phyloP scores from a whole-genome alignment of 2,888 invertebrate genomes.

The Chironomus riparius region DNA sequence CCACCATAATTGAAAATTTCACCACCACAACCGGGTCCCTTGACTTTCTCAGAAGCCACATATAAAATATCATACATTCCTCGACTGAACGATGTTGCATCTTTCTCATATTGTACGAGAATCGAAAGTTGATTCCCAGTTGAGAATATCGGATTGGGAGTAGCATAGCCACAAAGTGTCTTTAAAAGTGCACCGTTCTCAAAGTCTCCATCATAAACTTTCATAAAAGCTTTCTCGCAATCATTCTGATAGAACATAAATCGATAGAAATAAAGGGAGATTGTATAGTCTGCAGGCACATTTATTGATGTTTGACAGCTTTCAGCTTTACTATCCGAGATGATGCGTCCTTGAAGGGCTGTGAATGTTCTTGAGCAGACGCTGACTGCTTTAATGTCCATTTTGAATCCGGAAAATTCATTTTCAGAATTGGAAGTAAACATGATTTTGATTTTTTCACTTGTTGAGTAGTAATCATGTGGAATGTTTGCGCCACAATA shows the following conservation, averaged over 20 bases:
- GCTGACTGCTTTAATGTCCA: conserved; percentile 47
- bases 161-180: conserved; percentile 46
- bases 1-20: conserved; percentile 53
- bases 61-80: conserved; percentile 50
- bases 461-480: conserved; percentile 46
- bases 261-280: conserved; percentile 59
- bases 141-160: conserved; percentile 60
- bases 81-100: conserved; percentile 29
- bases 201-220: conserved; percentile 44
- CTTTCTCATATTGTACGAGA: conserved; percentile 35
- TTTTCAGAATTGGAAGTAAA: conserved; percentile 44
- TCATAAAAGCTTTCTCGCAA: conserved; percentile 36
- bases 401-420: conserved; percentile 54
- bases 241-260: conserved; percentile 41
- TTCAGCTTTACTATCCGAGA: conserved; percentile 35
- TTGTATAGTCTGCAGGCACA: conserved; percentile 55
- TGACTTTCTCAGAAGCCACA: conserved; percentile 45
- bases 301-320: conserved; percentile 59
- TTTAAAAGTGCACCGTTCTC: conserved; percentile 39
- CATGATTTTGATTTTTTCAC: conserved; percentile 42
- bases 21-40: conserved; percentile 60
- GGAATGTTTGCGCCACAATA: conserved; percentile 47
- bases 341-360: conserved; percentile 58
- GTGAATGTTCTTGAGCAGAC: conserved; percentile 65
- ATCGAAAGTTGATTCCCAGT: conserved; percentile 55